phyloP scores from a whole-genome alignment of 1,140 invertebrate genomes.

The Drosophila mayri region DNA sequence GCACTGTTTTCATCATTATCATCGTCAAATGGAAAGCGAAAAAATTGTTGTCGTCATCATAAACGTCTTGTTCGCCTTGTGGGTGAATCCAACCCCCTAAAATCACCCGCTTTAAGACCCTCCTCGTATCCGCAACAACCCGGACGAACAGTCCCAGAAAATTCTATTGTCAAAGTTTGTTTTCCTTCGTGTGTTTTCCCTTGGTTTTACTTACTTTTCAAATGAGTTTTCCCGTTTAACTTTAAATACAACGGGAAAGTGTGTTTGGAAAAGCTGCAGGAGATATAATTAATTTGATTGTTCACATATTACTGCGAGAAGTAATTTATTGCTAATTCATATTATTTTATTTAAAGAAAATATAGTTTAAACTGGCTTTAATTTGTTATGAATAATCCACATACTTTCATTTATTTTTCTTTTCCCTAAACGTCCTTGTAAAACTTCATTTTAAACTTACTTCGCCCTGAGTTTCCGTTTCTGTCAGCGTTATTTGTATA shows the following conservation, averaged over 20 bases:
- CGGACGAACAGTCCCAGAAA: too few species aligned
- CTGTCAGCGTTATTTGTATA: conserved; percentile 18
- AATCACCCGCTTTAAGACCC: background rate
- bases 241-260: conserved; percentile 15
- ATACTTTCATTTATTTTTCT: background rate
- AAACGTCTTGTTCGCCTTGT: conserved; percentile 36
- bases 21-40: conserved; percentile 32
- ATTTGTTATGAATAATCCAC: background rate
- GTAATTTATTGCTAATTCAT: background rate
- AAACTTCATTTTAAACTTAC: conserved; percentile 5
- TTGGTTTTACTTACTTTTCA: conserved; percentile 33
- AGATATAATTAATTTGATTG: conserved; percentile 6
- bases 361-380: background rate
- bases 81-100: background rate
- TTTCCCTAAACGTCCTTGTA: background rate
- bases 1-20: conserved; percentile 39
- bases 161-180: conserved; percentile 34
- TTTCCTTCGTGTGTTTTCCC: conserved; percentile 4
- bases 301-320: background rate
- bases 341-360: background rate
- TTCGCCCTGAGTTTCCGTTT: conserved; percentile 3
- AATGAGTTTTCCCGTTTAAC: conserved; percentile 24
- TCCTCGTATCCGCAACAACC: background rate
- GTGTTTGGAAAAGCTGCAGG: conserved; percentile 1
- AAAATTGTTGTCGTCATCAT: conserved; percentile 49